phyloP scores from a whole-genome alignment of 2,113 vertebrate genomes.

The Opisthocomus hoazin region DNA sequence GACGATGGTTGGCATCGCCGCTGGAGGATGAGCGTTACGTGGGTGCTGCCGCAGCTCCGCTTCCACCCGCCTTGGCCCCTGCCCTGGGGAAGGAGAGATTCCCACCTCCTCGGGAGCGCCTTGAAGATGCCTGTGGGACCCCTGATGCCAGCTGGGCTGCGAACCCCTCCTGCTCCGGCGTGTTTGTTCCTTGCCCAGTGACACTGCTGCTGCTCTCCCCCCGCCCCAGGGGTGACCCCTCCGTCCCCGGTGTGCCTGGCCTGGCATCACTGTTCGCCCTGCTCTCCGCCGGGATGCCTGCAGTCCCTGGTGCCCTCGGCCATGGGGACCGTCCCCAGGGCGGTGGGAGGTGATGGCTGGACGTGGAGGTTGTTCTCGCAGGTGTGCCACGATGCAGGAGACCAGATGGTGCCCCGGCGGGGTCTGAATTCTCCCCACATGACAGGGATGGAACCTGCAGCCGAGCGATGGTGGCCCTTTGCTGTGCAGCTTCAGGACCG shows the following conservation, averaged over 20 bases:
- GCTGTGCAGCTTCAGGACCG: neutral
- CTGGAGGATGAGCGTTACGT: accelerated
- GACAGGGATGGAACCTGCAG: neutral
- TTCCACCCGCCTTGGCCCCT: neutral
- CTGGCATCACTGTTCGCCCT: neutral
- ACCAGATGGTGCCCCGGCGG: accelerated
- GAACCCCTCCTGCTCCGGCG: neutral
- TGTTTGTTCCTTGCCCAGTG: neutral
- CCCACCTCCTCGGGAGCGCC: neutral
- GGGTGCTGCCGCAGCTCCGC: neutral
- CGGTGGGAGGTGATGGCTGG: neutral
- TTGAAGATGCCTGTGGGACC: neutral
- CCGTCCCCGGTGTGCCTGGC: neutral
- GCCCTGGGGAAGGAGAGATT: neutral
- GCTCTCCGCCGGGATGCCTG: neutral
- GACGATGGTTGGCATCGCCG: neutral
- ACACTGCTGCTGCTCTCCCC: accelerated
- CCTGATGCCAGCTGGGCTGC: neutral
- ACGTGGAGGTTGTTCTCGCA: neutral
- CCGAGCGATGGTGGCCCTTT: neutral
- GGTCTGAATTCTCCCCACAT: neutral
- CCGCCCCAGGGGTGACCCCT: neutral
- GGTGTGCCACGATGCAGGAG: neutral
- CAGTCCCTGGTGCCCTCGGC: neutral
- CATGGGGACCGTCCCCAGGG: neutral